These are phyloP conservation scores for Apis cerana DNA, from an alignment of 1,140 invertebrate species.

Conservation along the genomic window DNA sequence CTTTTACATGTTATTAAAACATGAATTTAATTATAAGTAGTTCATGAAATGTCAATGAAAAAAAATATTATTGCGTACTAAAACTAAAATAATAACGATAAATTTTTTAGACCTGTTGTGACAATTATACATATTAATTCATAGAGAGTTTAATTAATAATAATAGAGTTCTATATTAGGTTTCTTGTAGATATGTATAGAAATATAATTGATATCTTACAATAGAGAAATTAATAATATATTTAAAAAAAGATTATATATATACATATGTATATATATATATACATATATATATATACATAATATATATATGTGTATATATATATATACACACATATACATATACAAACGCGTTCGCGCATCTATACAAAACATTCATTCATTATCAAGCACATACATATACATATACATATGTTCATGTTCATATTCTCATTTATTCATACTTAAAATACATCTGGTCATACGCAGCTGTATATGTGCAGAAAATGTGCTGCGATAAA, in stretches of 20 bases:
- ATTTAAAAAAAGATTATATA: slow-evolving; percentile 71
- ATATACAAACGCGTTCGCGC: slow-evolving; percentile 12
- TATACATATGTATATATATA: slow-evolving; percentile 33
- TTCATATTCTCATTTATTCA: slow-evolving; percentile 49
- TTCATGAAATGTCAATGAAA: slow-evolving; percentile 58
- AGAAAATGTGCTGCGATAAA: slow-evolving; percentile 44
- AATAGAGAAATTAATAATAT: slow-evolving; percentile 78
- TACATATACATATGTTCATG: slow-evolving; percentile 29
- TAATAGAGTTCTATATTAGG: slow-evolving; percentile 78
- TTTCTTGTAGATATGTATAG: slow-evolving; percentile 81
- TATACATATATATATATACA: no score
- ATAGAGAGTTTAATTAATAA: slow-evolving; percentile 80
- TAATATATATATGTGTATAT: slow-evolving; percentile 13
- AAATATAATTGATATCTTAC: slow-evolving; percentile 73
- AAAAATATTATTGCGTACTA: slow-evolving; percentile 58
- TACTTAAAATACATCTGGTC: slow-evolving; percentile 42
- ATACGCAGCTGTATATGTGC: slow-evolving; percentile 47
- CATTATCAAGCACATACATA: slow-evolving; percentile 25
- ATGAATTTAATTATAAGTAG: slow-evolving; percentile 45
- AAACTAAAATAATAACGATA: slow-evolving; percentile 60
- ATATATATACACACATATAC: slow-evolving; percentile 21
- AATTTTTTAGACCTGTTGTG: slow-evolving; percentile 73
- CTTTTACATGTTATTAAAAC: slow-evolving; percentile 56
- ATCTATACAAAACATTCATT: slow-evolving; percentile 22
- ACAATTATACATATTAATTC: slow-evolving; percentile 77